A percentile compares a stretch with the other conserved stretches of the same genome.
Conservation (phyloP, 2,888 invertebrate genomes). For the Agriotes lineatus region DNA sequence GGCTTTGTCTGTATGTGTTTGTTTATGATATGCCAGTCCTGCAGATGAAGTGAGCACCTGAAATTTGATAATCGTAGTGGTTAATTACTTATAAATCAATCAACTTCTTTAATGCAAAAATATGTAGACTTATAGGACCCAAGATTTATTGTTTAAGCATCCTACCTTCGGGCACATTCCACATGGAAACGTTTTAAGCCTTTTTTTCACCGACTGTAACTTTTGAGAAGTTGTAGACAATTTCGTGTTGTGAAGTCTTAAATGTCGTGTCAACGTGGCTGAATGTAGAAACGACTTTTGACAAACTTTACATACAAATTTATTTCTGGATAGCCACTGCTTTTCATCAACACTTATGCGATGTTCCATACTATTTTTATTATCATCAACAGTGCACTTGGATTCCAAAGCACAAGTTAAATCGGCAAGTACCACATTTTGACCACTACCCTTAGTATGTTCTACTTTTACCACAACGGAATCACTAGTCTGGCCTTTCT, state of each 20-base stretch:
- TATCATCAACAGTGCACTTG: background rate
- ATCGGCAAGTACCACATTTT: too few species aligned
- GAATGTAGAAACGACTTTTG: conserved; percentile 34
- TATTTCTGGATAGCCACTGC: background rate
- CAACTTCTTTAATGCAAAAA: too few species aligned
- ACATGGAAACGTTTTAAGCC: background rate
- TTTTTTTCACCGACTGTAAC: background rate
- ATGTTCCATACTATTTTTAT: background rate
- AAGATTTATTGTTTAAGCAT: too few species aligned
- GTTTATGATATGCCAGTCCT: conserved; percentile 21
- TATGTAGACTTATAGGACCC: too few species aligned
- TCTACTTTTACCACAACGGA: too few species aligned
- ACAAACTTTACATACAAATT: conserved; percentile 32
- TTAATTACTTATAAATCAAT: too few species aligned
- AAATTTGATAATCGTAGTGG: background rate
- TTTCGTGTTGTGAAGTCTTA: conserved; percentile 15
- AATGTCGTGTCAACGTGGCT: conserved; percentile 30
- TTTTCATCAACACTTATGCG: background rate
- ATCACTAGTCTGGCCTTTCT: background rate
- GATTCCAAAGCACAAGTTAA: background rate
- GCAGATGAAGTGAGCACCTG: conserved; percentile 10
- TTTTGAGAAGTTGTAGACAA: too few species aligned
- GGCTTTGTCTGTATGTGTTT: background rate
- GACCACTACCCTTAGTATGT: too few species aligned
- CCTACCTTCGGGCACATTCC: too few species aligned